These are phyloP conservation scores for Rotaria socialis DNA, from an alignment of 2,888 invertebrate genomes.

Conservation along the genomic window DNA sequence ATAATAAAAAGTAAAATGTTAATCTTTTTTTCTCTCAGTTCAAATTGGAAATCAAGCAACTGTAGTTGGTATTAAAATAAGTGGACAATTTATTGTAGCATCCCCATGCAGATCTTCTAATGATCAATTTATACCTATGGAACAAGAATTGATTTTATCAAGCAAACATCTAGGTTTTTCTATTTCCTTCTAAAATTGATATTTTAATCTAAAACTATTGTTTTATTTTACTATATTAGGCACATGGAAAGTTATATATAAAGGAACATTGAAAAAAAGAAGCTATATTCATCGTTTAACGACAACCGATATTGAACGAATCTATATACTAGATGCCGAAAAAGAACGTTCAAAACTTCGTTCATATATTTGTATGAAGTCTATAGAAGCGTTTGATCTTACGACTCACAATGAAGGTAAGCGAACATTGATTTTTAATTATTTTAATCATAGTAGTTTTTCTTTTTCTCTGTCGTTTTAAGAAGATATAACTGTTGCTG, in stretches of 20 bases:
- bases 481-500: background rate
- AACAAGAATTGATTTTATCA: conserved; percentile 2
- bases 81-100: background rate
- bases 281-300: background rate
- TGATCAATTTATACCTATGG: background rate
- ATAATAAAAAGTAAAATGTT: background rate
- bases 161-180: background rate
- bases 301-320: background rate
- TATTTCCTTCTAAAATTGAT: background rate
- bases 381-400: background rate
- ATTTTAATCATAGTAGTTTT: background rate
- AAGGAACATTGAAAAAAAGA: background rate
- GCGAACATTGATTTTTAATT: background rate
- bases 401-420: background rate
- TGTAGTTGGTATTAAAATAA: background rate
- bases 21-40: background rate
- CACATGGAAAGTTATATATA: background rate
- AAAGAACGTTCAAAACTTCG: background rate
- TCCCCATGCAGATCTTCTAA: background rate
- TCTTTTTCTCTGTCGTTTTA: background rate
- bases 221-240: background rate
- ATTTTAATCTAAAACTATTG: background rate
- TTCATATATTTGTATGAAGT: background rate
- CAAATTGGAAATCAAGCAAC: background rate
- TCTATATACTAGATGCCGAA: background rate